Conservation (phyloP, 2,113 vertebrate genomes). For the Seriola aureovittata region DNA sequence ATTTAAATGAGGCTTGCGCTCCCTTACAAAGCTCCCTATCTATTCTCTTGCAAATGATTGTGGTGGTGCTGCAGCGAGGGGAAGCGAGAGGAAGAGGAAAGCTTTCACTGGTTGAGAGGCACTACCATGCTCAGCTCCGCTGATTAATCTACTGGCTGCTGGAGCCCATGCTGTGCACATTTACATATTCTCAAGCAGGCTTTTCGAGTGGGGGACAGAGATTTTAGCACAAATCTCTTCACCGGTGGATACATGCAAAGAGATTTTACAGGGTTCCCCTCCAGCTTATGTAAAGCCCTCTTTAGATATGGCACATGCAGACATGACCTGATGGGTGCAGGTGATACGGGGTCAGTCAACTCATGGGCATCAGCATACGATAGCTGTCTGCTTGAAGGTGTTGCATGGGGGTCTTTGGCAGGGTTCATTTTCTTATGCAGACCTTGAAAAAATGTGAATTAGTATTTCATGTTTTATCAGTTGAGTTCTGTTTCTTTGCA, state of each 20-base stretch:
- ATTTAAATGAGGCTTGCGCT: slow-evolving; percentile 85
- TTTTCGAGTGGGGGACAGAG: slow-evolving; percentile 72
- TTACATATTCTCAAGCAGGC: slow-evolving; percentile 82
- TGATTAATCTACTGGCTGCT: slow-evolving; percentile 83
- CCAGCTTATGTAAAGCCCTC: slow-evolving; percentile 71
- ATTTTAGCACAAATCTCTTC: slow-evolving; percentile 72
- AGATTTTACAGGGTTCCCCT: slow-evolving; percentile 65
- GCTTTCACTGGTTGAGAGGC: slow-evolving; percentile 72
- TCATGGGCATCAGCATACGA: slow-evolving; percentile 39
- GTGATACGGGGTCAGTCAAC: slow-evolving; percentile 63
- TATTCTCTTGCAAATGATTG: slow-evolving; percentile 83
- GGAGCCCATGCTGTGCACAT: slow-evolving; percentile 81
- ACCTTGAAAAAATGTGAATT: slow-evolving; percentile 18
- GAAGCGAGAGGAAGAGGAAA: slow-evolving; percentile 50
- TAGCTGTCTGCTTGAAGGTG: slow-evolving; percentile 29
- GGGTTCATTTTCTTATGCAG: slow-evolving; percentile 19
- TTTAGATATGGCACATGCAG: slow-evolving; percentile 62
- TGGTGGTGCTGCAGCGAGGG: slow-evolving; percentile 56
- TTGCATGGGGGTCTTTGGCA: background rate
- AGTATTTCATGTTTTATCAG: slow-evolving; percentile 6
- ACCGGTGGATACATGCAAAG: slow-evolving; percentile 52
- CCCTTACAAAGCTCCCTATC: slow-evolving; percentile 77
- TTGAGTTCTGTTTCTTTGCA: slow-evolving; percentile 6
- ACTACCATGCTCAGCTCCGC: slow-evolving; percentile 69
- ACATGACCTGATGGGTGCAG: slow-evolving; percentile 59